A percentile compares a stretch with the other conserved stretches of the same genome.
Conservation (phyloP, 2,888 invertebrate species). For the Drosophila infuscata region DNA sequence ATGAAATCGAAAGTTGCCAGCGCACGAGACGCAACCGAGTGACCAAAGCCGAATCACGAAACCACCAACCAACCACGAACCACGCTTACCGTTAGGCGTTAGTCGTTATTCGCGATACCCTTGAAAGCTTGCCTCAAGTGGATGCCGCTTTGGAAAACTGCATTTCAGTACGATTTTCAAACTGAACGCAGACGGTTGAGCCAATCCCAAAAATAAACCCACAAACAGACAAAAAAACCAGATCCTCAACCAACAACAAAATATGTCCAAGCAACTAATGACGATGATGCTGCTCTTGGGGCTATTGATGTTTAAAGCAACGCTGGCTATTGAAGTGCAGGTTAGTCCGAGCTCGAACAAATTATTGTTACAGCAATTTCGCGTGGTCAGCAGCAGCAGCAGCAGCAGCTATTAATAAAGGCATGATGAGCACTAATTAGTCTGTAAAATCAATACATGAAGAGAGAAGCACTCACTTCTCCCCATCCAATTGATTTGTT, state of each 20-base stretch:
- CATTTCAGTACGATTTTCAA: constrained; percentile 74
- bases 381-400: constrained; percentile 11
- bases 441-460: constrained; percentile 15
- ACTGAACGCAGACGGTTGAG: constrained; percentile 65
- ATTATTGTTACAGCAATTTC: constrained; percentile 22
- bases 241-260: constrained; percentile 10
- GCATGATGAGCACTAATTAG: constrained; percentile 38
- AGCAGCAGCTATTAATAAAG: constrained; percentile 4
- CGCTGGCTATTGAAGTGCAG: constrained; percentile 73
- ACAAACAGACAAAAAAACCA: constrained; percentile 2
- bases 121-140: constrained; percentile 77
- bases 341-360: constrained; percentile 60
- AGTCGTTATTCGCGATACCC: constrained; percentile 50
- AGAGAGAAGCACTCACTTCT: constrained; percentile 26
- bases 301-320: constrained; percentile 46
- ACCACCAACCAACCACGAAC: not conserved
- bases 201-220: constrained; percentile 22
- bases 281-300: constrained; percentile 22
- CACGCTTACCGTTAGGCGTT: constrained; percentile 53
- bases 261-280: constrained; percentile 28
- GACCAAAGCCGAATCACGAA: constrained; percentile 13
- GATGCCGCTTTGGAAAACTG: constrained; percentile 59
- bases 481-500: constrained; percentile 41
- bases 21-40: constrained; percentile 18
- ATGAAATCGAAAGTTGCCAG: constrained; percentile 65